These are phyloP conservation scores for Hemiscyllium ocellatum DNA, from an alignment of 2,113 vertebrate genomes.

Conservation along the genomic window DNA sequence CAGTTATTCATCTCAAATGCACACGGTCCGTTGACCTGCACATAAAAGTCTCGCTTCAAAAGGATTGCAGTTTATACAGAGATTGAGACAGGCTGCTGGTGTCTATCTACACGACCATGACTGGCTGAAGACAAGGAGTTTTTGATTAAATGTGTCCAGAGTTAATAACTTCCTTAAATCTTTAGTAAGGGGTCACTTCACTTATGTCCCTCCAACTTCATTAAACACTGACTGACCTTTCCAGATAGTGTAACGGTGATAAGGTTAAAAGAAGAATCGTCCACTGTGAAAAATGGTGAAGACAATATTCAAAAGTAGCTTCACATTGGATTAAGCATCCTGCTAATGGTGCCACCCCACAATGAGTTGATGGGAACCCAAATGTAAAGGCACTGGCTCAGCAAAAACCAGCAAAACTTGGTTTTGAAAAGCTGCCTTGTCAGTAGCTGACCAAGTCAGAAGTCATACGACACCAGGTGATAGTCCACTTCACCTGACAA, in stretches of 20 bases:
- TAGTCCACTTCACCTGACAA: no score
- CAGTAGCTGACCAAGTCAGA: not conserved
- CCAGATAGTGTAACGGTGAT: not conserved
- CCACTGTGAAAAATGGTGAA: not conserved
- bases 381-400: not conserved
- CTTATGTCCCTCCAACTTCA: not conserved
- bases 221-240: not conserved
- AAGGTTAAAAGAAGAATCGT: not conserved
- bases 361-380: not conserved
- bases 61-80: not conserved
- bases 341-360: not conserved
- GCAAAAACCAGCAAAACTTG: not conserved
- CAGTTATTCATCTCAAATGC: not conserved
- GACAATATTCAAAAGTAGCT: not conserved
- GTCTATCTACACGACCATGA: not conserved
- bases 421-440: not conserved
- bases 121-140: not conserved
- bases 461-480: no score
- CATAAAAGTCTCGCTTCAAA: not conserved
- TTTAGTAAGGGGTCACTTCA: not conserved
- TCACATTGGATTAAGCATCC: not conserved
- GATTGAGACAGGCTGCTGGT: not conserved
- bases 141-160: slow-evolving; percentile 15
- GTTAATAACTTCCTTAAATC: not conserved
- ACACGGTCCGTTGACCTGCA: slow-evolving; percentile 1